Conservation (phyloP, 1,140 invertebrate genomes). For the Notospermus geniculatus region DNA sequence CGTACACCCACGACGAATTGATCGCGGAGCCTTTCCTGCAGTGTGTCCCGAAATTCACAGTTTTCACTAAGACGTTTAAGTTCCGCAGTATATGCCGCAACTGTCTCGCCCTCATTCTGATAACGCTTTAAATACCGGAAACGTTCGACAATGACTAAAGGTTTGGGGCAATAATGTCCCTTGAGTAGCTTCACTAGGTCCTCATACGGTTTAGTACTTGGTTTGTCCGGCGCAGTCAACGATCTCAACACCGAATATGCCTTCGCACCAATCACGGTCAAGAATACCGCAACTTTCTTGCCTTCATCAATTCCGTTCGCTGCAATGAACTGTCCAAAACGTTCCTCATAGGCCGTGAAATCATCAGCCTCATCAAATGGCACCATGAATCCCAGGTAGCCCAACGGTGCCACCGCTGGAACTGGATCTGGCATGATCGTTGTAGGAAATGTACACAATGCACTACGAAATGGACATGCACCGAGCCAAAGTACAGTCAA, state of each 20-base stretch:
- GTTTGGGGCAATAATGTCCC: constrained; percentile 18
- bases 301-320: constrained; percentile 15
- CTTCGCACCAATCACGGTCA: constrained; percentile 13
- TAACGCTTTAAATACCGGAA: constrained; percentile 27
- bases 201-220: constrained; percentile 15
- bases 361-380: constrained; percentile 8
- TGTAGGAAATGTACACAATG: too few relatives aligned
- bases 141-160: constrained; percentile 25
- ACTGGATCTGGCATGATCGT: too few relatives aligned
- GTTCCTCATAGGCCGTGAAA: constrained; percentile 15
- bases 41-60: constrained; percentile 11
- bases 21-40: constrained; percentile 17
- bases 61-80: constrained; percentile 3
- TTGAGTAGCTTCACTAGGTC: constrained; percentile 18
- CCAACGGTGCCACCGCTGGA: too few relatives aligned
- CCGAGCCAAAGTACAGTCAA: too few relatives aligned
- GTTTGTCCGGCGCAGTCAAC: constrained; percentile 18
- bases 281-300: constrained; percentile 14
- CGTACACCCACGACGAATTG: constrained; percentile 20
- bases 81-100: background rate
- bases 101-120: constrained; percentile 14
- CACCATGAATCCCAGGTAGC: too few relatives aligned
- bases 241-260: constrained; percentile 22
- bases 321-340: constrained; percentile 12
- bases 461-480: too few relatives aligned